Percentiles rank a stretch among this genome's conserved stretches.
These are phyloP conservation scores for Willisornis vidua DNA, from an alignment of 2,113 vertebrate species.

Conservation along the genomic window DNA sequence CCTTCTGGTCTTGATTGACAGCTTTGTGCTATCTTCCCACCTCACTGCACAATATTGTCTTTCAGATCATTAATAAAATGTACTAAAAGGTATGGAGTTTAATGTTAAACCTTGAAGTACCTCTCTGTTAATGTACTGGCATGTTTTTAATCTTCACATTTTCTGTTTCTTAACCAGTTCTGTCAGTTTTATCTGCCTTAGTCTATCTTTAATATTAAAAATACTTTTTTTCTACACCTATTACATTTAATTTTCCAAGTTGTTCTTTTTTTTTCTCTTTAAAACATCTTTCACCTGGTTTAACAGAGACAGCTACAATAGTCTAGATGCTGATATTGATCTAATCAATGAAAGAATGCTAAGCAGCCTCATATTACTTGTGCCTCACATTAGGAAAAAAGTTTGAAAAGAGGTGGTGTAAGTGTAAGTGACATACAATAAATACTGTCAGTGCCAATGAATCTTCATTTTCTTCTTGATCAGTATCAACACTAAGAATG, in stretches of 20 bases:
- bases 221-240: not conserved
- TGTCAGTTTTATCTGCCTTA: not conserved
- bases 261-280: not conserved
- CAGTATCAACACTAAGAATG: not conserved
- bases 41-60: not conserved
- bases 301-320: not conserved
- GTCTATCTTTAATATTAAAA: not conserved
- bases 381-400: not conserved
- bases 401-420: not conserved
- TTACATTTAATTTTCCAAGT: not conserved
- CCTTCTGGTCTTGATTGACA: not conserved
- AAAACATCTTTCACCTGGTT: not conserved
- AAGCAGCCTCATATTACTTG: not conserved
- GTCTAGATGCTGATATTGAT: conserved; percentile 27
- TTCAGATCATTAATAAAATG: not conserved
- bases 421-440: conserved; percentile 53
- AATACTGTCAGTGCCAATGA: conserved; percentile 40
- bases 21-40: not conserved
- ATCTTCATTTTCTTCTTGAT: conserved; percentile 11
- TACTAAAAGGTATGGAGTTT: not conserved
- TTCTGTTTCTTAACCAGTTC: not conserved
- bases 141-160: accelerated
- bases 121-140: not conserved
- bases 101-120: not conserved
- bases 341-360: conserved; percentile 28